Conservation (phyloP, 1,140 invertebrate genomes). For the Prorops nasuta region DNA sequence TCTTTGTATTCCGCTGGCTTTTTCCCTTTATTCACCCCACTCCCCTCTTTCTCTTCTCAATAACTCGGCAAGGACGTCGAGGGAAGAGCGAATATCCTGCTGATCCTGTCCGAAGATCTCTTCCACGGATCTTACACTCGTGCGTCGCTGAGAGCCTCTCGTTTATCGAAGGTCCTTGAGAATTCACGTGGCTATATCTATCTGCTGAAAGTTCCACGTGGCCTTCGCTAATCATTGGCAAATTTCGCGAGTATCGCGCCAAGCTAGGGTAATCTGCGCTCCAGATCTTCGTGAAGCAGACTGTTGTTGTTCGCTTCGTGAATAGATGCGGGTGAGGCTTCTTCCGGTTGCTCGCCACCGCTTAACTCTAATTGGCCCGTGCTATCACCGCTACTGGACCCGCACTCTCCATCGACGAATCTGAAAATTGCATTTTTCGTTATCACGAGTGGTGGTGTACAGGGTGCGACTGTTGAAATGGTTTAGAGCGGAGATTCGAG, state of each 20-base stretch:
- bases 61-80: not conserved
- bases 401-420: slow-evolving; percentile 54
- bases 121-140: not conserved
- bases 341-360: slow-evolving; percentile 50
- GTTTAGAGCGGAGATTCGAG: no score
- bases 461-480: no score
- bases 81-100: not conserved
- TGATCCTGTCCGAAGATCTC: not conserved
- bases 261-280: slow-evolving; percentile 48
- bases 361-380: slow-evolving; percentile 52
- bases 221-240: not conserved
- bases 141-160: no score
- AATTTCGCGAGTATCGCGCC: slow-evolving; percentile 2
- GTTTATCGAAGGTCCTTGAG: not conserved
- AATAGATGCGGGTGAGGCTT: slow-evolving; percentile 48
- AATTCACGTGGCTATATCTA: slow-evolving; percentile 1
- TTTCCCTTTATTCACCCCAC: slow-evolving; percentile 1
- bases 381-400: slow-evolving; percentile 52
- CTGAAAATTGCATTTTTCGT: no score
- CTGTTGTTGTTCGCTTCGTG: slow-evolving; percentile 55
- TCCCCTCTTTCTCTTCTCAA: not conserved
- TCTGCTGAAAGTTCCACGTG: not conserved
- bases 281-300: slow-evolving; percentile 52
- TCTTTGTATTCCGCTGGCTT: not conserved
- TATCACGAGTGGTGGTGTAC: no score